Base-by-base conservation (phyloP, 2,888 invertebrate species). In the Archips xylosteana region DNA sequence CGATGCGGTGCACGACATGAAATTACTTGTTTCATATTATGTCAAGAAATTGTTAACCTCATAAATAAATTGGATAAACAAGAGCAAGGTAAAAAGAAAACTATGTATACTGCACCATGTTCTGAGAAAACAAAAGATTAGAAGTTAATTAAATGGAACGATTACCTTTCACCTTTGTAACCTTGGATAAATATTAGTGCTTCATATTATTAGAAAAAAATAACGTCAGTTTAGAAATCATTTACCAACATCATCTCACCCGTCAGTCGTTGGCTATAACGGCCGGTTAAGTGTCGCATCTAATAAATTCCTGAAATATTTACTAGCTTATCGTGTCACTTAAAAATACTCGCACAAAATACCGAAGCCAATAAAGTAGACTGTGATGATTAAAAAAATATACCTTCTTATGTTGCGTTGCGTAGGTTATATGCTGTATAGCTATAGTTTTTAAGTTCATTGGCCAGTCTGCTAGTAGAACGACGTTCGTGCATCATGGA, bases 1-100 rank as follows among this genome's bases (percentile, higher is more conserved):
- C 84, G 79, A 87, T 87, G 86, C 82, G 76, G 82, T 85, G 87
- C 90, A 90, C 88, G 91, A 85, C 85, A 89, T 79, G 78, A 75
- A 81, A 82, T 81, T 79, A 81, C 78, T 79, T 81, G 79, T 83
- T 81, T 80, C 81, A 78, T 83, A 84, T 78, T 83, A 80, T 81
- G 80, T 78, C 77, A 76, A 82, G 82, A 83, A 82, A 83, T 79
- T 81, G 79, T 82, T 75, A 64, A 76, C 75, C 75, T 75, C 76
- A 77, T 76, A 78, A 74, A 71, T 76, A 71, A 74, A 75, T 71
- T 71, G 74, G 65, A 51, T 70, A 61, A 65, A 65, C 45, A 45
- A 49, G 39, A 59, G 47, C 32, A 59, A 23, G 34, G 47, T n/a
- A 60, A 65, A 69, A 64, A 51, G 49, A 59, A 73, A 68, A 49